A percentile compares a stretch with the other conserved stretches of the same genome.
Conservation (phyloP, 2,113 vertebrate species). For the Pelecanoides urinatrix region DNA sequence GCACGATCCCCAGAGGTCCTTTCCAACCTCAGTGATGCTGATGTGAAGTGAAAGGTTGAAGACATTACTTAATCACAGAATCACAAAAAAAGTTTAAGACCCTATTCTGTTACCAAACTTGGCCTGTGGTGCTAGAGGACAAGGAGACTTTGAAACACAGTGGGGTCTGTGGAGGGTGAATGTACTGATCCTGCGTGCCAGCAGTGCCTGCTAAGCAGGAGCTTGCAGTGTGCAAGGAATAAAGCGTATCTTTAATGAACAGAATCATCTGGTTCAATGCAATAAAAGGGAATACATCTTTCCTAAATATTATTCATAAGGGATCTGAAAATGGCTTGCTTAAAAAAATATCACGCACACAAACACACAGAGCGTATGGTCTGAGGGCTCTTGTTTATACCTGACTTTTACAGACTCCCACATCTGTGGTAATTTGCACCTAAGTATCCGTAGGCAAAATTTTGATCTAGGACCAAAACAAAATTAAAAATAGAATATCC, state of each 20-base stretch:
- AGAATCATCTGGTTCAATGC: not conserved
- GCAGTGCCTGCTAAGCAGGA: not conserved
- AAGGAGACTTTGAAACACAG: not conserved
- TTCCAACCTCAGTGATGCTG: not conserved
- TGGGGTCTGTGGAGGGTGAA: not conserved
- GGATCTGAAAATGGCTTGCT: not conserved
- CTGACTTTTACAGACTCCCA: not conserved
- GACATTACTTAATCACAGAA: not conserved
- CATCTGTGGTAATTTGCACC: not conserved
- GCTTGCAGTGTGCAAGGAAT: not conserved
- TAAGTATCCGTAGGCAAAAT: not conserved
- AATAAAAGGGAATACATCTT: not conserved
- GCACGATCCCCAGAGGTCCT: not conserved
- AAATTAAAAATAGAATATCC: not conserved
- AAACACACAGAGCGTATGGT: not conserved
- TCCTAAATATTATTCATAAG: not conserved
- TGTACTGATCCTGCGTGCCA: not conserved
- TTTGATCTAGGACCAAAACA: not conserved
- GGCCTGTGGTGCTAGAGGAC: not conserved
- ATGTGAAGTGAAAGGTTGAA: not conserved
- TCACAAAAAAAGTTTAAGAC: not conserved
- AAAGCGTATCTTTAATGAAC: not conserved
- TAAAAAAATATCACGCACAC: not conserved
- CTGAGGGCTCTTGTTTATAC: not conserved
- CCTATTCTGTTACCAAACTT: not conserved